These are phyloP conservation scores for Silurus meridionalis DNA, from an alignment of 2,113 vertebrate genomes.

Conservation along the genomic window DNA sequence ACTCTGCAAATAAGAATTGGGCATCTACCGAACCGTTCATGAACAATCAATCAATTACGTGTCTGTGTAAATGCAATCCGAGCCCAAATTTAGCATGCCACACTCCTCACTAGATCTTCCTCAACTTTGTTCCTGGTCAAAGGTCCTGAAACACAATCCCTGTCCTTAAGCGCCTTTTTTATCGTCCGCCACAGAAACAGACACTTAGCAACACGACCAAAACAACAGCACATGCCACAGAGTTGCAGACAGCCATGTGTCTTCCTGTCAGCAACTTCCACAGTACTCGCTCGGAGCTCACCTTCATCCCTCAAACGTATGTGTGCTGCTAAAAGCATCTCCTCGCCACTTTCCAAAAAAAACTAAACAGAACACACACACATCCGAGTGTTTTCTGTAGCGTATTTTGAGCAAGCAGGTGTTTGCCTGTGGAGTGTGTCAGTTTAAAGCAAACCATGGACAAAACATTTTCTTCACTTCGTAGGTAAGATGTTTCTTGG, in stretches of 20 bases:
- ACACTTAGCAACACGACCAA: constrained; percentile 51
- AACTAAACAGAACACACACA: constrained; percentile 1
- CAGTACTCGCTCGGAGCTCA: constrained; percentile 28
- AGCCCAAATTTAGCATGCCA: background rate
- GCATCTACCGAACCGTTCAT: background rate
- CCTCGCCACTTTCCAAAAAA: background rate
- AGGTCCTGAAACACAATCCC: constrained; percentile 52
- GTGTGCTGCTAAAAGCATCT: background rate
- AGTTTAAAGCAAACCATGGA: constrained; percentile 2
- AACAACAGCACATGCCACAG: constrained; percentile 47
- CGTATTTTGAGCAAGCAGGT: constrained; percentile 2
- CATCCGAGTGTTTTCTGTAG: background rate
- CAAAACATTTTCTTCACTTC: constrained; percentile 31
- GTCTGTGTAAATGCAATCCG: background rate
- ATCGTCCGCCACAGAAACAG: constrained; percentile 46
- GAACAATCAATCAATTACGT: background rate
- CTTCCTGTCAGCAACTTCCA: constrained; percentile 38
- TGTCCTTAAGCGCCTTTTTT: constrained; percentile 42
- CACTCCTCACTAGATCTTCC: constrained; percentile 9
- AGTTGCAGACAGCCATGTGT: constrained; percentile 45
- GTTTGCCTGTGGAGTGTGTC: constrained; percentile 17
- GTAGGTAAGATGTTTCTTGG: constrained; percentile 42
- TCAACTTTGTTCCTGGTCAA: constrained; percentile 45
- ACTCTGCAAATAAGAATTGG: background rate
- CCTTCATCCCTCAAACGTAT: background rate